Percentiles rank a stretch among this genome's conserved stretches.
phyloP scores from a whole-genome alignment of 2,888 invertebrate genomes.

The Callyntrura sp. region DNA sequence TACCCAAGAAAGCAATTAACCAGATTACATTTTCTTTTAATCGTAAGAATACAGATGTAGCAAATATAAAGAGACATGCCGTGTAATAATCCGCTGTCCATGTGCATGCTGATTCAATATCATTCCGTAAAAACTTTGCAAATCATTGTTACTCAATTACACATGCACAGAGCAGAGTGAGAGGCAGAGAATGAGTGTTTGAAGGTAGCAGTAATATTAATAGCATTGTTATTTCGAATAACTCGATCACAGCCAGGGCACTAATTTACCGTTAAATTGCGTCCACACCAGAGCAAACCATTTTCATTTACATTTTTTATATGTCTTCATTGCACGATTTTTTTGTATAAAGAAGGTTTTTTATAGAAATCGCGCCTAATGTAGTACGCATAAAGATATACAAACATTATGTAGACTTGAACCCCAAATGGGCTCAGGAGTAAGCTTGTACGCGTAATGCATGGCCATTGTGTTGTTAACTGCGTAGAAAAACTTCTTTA shows the following conservation, averaged over 20 bases:
- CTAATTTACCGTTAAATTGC: background rate
- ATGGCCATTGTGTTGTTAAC: background rate
- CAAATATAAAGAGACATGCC: background rate
- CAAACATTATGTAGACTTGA: background rate
- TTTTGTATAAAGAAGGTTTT: background rate
- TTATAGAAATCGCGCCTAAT: background rate
- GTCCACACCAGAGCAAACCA: background rate
- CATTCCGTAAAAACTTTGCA: no score
- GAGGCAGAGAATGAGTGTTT: constrained; percentile 26
- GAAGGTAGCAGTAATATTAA: constrained; percentile 51
- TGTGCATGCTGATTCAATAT: background rate
- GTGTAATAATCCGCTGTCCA: background rate
- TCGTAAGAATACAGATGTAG: background rate
- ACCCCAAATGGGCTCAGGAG: no score
- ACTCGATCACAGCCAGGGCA: background rate
- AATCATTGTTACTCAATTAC: no score
- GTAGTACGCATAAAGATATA: background rate
- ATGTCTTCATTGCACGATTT: background rate
- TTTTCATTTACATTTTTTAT: background rate
- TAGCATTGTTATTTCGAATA: background rate
- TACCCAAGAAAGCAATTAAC: constrained; percentile 64
- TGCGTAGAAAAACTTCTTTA: background rate
- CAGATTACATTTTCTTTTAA: constrained; percentile 42
- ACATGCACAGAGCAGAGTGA: background rate
- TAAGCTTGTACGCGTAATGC: no score